phyloP scores from a whole-genome alignment of 2,888 invertebrate species.

The Lasioglossum vierecki region DNA sequence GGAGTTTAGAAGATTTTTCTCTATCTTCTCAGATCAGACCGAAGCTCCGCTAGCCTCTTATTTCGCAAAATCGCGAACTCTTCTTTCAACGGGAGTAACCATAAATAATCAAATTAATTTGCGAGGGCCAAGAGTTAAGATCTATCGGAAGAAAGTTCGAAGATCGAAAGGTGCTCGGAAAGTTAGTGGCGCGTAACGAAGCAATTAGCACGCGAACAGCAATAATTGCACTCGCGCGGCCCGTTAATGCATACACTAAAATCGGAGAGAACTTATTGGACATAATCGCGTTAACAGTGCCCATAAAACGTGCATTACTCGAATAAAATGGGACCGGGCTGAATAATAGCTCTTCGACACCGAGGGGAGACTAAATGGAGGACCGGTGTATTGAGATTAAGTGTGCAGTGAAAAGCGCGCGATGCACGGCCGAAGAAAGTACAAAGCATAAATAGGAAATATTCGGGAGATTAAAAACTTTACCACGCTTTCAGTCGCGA shows the following conservation, averaged over 20 bases:
- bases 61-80: neutral
- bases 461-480: neutral
- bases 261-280: neutral
- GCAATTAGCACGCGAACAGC: neutral
- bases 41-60: neutral
- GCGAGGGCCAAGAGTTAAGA: neutral
- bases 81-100: neutral
- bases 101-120: neutral
- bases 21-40: too few relatives aligned
- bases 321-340: neutral
- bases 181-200: neutral
- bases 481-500: neutral
- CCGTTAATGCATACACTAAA: neutral
- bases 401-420: neutral
- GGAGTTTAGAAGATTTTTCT: neutral
- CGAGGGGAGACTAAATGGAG: neutral
- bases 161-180: neutral
- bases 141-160: neutral
- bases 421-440: neutral
- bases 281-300: neutral
- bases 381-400: conserved; percentile 2
- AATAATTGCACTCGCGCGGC: neutral
- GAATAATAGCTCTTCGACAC: neutral
- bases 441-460: neutral
- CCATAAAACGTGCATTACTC: neutral